Evolutionary conservation across 2,113 vertebrate genomes (phyloP), one percentile per base, ranked within the genome.

Genomic region (Indicator indicator): DNA sequence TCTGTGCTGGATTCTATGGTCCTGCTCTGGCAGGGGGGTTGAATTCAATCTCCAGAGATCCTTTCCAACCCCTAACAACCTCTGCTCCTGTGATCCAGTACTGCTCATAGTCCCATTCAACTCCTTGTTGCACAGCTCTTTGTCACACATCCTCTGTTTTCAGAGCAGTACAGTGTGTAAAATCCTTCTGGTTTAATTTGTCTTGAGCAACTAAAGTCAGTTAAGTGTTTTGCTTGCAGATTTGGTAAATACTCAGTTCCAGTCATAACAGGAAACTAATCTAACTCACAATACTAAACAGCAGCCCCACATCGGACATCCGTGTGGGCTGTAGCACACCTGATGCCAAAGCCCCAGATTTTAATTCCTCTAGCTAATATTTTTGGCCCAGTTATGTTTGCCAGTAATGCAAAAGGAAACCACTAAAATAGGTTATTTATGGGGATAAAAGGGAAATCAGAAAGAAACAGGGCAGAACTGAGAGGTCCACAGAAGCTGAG

Each of bases 241-340:
- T 84, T 88, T 93, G 86, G 68, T 89, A 88, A 91, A 77, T 72
- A 86, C 42, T 67, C 48, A 86, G 23, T 65, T 78, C 33, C 76
- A 95, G 93, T 84, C 96, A 96, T 86, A 97, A 97, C 96, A 96
- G 95, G 94, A 97, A 95, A 28, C 58, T 38, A 80, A 80, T 85
- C 24, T 42, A 70, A 13, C 30, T 67, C 42, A 95, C 87, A 91
- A 48, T 5, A 8, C 36, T 71, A 24, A 72, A 16, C 4, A 72
- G 79, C n/a, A 44, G 27, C 36, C 76, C 48, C 30, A 16, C 42
- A 38, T 94, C 12, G 30, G 91, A 94, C 87, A 87, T 89, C 94
- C 74, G 67, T 16, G 74, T 20, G 70, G 56, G 80, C 69, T 75
- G 27, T 38, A 71, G 93, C 68, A 64, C 62, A 17, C 1, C 60